phyloP scores from a whole-genome alignment of 2,113 vertebrate species.

The Brachionichthys hirsutus region DNA sequence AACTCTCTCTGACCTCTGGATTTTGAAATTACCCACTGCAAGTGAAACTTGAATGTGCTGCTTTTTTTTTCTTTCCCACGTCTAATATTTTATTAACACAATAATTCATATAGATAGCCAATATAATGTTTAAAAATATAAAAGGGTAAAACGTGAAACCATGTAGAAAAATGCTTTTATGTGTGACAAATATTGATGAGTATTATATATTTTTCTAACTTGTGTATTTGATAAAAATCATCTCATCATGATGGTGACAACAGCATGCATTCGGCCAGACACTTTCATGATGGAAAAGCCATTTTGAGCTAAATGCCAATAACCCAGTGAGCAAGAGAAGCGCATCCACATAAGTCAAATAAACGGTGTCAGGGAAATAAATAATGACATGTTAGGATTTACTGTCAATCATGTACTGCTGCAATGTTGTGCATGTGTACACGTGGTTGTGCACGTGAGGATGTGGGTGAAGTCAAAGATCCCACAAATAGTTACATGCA shows the following conservation, averaged over 20 bases:
- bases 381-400: slow-evolving; percentile 57
- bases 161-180: neutral
- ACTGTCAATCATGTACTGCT: slow-evolving; percentile 24
- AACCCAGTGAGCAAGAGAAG: slow-evolving; percentile 44
- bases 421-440: neutral
- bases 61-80: no score
- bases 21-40: slow-evolving; percentile 3
- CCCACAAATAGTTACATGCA: no score
- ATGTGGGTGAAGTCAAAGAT: no score
- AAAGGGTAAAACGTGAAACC: no score
- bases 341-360: slow-evolving; percentile 61
- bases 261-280: neutral
- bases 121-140: no score
- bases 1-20: slow-evolving; percentile 1
- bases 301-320: slow-evolving; percentile 40
- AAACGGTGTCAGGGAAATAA: slow-evolving; percentile 52
- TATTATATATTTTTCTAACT: no score
- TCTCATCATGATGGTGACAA: no score
- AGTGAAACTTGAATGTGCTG: no score
- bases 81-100: no score
- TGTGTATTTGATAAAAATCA: no score
- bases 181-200: neutral
- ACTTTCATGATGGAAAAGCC: slow-evolving; percentile 7
- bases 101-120: no score
- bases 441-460: no score